Evolutionary conservation across 2,888 invertebrate species (phyloP), one percentile per base, ranked within the genome.

Genomic region (Apotomis turbidana): DNA sequence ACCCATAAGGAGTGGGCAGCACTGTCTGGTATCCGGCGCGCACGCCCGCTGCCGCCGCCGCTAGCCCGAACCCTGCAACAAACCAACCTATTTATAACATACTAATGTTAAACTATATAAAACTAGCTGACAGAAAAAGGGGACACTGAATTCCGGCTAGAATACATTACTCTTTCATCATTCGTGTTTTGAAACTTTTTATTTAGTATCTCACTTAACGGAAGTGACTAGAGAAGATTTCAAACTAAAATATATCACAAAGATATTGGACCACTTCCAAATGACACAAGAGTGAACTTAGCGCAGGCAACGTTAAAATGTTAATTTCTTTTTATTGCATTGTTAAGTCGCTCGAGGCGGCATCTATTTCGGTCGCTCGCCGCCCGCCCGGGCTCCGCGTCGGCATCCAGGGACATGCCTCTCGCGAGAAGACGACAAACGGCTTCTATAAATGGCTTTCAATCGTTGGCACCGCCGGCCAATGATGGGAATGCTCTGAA

Each of bases 1-100:
- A 97, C 97, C 97, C 97, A 86, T 97, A 97, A 87, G 96, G 97
- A 78, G 97, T 95, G 74, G 96, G 97, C 82, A 97, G 93, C 76
- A 97, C 95, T 63, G 96, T 94, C 70, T 96, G 97, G 87, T 97
- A 97, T 77, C 97, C 97, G 27, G 97, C 94, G 78, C 97, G 95
- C 75, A 97, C 96, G 76, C 97, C 96, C 68, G 95, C 94, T 77
- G 96, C 95, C 57, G 93, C 93, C 58, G 93, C 92, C 10, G 93
- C 91, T 75, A 93, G 76, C 5, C 92, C 90, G 76, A 93, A 93
- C 73, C 92, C 92, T 92, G 90, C 68, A 91, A 90, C 87, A 86
- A 89, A 87, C 75, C 75, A 71, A 75, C 60, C 70, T 78, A 80
- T 80, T 80, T 81, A 79, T 83, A 82, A 80, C 73, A 75, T 69